Conservation (phyloP, 2,888 invertebrate genomes). For the Seira sanloemensis region DNA sequence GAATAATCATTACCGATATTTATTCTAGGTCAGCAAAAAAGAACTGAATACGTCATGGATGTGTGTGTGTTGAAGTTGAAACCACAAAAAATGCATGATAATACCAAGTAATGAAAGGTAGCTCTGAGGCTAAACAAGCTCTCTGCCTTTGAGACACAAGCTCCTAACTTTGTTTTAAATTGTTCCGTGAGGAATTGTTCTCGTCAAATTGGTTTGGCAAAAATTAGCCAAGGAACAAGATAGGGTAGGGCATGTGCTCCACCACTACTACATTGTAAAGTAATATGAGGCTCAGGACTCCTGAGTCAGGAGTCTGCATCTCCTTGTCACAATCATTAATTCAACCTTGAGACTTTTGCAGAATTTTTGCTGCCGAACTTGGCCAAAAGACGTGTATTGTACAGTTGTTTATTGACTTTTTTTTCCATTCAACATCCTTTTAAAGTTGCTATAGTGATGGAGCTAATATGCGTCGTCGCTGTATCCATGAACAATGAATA, state of each 20-base stretch:
- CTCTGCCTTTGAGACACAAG: neutral
- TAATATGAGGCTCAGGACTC: neutral
- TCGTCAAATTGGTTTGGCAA: neutral
- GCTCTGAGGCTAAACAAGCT: neutral
- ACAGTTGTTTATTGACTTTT: constrained; percentile 8
- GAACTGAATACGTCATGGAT: neutral
- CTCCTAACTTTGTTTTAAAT: neutral
- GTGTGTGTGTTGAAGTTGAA: neutral
- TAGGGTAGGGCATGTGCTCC: neutral
- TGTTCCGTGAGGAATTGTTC: constrained; percentile 5
- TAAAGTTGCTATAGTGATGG: neutral
- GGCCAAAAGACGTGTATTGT: neutral
- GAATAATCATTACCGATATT: constrained; percentile 7
- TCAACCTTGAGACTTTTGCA: neutral
- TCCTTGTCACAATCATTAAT: neutral
- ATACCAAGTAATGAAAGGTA: neutral
- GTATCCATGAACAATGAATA: neutral
- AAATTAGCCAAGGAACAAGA: neutral
- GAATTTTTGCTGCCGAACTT: neutral
- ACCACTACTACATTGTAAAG: neutral
- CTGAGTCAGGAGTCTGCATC: no score
- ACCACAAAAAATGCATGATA: constrained; percentile 2
- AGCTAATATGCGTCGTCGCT: neutral
- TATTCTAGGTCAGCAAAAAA: constrained; percentile 1
- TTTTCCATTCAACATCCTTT: constrained; percentile 4